These are phyloP conservation scores for Pyrrhura leucotis DNA, from an alignment of 2,797 vertebrate genomes.

Conservation along the genomic window DNA sequence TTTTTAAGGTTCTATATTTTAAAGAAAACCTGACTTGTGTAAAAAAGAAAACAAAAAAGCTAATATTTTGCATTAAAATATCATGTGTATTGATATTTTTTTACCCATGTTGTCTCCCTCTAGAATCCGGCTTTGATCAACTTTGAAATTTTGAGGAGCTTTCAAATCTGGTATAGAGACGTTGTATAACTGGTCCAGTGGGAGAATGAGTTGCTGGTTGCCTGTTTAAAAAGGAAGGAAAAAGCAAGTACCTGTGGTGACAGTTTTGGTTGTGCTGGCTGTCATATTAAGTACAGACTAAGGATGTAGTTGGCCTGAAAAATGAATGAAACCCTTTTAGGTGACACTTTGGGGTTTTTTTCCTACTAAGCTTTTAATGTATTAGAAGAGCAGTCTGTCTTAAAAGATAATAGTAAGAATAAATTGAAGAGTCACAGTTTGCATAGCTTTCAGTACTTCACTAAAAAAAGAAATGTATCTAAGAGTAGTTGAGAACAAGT, in stretches of 20 bases:
- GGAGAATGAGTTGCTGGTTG: not conserved
- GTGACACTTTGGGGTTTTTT: not conserved
- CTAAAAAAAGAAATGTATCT: not conserved
- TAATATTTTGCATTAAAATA: constrained; percentile 77
- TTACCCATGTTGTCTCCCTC: constrained; percentile 73
- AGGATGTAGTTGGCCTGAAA: not conserved
- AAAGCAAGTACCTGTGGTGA: not conserved
- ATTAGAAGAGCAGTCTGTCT: not conserved
- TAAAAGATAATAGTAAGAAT: not conserved
- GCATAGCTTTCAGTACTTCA: not conserved
- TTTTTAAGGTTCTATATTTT: constrained; percentile 77
- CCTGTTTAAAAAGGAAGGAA: not conserved
- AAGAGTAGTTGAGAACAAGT: not conserved
- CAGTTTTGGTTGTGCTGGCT: not conserved
- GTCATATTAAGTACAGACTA: not conserved
- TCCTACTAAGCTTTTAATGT: not conserved
- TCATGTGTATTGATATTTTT: constrained; percentile 74
- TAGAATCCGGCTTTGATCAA: constrained; percentile 62
- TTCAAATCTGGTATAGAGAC: constrained; percentile 33
- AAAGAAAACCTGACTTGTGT: constrained; percentile 73
- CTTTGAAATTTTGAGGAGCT: constrained; percentile 26
- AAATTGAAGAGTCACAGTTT: not conserved
- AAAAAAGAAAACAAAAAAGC: constrained; percentile 60
- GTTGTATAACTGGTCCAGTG: not conserved
- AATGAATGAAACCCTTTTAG: not conserved